Evolutionary conservation across 2,888 invertebrate genomes (phyloP).

Genomic region (Pherbina coryleti): DNA sequence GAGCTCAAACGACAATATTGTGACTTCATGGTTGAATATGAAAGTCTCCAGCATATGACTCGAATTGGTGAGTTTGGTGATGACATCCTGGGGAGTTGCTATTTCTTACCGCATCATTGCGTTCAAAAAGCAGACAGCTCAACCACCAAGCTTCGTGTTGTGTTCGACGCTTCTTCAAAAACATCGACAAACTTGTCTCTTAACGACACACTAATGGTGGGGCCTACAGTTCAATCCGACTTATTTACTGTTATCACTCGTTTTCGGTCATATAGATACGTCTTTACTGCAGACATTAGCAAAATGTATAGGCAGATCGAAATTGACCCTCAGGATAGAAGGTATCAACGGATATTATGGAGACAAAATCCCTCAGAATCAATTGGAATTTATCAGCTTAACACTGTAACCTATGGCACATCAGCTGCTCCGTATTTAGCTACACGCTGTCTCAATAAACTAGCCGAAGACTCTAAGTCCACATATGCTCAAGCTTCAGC

Average conservation of each 20-base stretch:
- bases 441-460: constrained; percentile 32
- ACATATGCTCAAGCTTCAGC: constrained; percentile 46
- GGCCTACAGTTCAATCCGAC: constrained; percentile 32
- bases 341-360: constrained; percentile 34
- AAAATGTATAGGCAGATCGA: constrained; percentile 36
- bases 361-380: constrained; percentile 1
- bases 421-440: constrained; percentile 42
- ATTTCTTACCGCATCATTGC: constrained; percentile 38
- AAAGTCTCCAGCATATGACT: too few species aligned
- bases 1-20: too few species aligned
- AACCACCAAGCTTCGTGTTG: constrained; percentile 42
- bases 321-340: constrained; percentile 23
- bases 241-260: constrained; percentile 22
- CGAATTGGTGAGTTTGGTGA: too few species aligned
- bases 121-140: constrained; percentile 26
- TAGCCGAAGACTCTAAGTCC: constrained; percentile 35
- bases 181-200: too few species aligned
- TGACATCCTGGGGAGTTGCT: too few species aligned
- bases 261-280: constrained; percentile 22
- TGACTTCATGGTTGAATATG: too few species aligned
- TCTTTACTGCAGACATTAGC: constrained; percentile 27
- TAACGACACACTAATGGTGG: too few species aligned
- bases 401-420: constrained; percentile 41
- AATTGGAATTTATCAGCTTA: constrained; percentile 22
- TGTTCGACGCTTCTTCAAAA: constrained; percentile 41